These are phyloP conservation scores for Cylloceria caligata DNA, from an alignment of 2,888 invertebrate species.

Conservation along the genomic window DNA sequence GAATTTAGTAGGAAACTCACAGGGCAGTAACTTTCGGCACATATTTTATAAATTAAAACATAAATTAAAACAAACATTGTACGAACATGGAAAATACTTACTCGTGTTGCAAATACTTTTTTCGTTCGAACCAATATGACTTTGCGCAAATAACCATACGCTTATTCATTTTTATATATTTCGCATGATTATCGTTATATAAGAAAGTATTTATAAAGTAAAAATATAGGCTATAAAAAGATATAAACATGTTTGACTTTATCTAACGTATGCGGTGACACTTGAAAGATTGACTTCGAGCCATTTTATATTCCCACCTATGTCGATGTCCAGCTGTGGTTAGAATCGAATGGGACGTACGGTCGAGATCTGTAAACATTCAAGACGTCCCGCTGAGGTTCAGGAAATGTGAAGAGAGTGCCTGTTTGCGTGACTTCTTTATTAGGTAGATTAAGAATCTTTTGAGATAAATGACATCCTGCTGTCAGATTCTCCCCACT, in stretches of 20 bases:
- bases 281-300: not conserved
- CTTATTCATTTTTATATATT: not conserved
- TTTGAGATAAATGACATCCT: constrained; percentile 56
- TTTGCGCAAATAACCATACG: not conserved
- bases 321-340: constrained; percentile 45
- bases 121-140: not conserved
- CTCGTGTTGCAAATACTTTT: not conserved
- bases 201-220: too few species aligned
- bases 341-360: constrained; percentile 39
- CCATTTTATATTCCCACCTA: not conserved
- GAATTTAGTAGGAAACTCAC: not conserved
- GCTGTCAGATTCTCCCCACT: constrained; percentile 28
- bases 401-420: constrained; percentile 30
- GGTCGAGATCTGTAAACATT: constrained; percentile 35
- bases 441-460: constrained; percentile 60
- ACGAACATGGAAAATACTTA: not conserved
- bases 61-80: not conserved
- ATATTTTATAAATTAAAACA: not conserved
- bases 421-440: constrained; percentile 11
- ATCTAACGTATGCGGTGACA: not conserved
- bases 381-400: constrained; percentile 52
- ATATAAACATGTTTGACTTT: not conserved
- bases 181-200: too few species aligned
- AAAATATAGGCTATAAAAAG: not conserved
- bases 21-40: not conserved